phyloP scores from a whole-genome alignment of 2,888 invertebrate species.

The Dicyrtomina minuta region DNA sequence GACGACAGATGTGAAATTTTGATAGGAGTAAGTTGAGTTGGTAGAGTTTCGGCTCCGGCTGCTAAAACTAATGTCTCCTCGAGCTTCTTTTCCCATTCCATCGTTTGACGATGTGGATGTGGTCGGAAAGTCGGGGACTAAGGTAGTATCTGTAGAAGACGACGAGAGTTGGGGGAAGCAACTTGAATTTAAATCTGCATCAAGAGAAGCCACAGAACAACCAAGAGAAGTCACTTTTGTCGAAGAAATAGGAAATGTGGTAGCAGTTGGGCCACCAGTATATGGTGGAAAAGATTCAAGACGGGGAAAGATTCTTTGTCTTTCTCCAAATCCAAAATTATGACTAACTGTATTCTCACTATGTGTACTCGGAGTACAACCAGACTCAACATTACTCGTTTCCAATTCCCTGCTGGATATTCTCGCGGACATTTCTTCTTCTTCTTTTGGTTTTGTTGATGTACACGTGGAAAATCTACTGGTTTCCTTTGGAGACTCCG shows the following conservation, averaged over 20 bases:
- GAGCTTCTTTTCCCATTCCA: not conserved
- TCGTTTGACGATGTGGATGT: not conserved
- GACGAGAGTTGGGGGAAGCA: not conserved
- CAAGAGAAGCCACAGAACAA: constrained; percentile 4
- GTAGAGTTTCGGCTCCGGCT: not conserved
- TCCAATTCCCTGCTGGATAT: not conserved
- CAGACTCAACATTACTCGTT: constrained; percentile 8
- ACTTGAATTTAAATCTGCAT: constrained; percentile 12
- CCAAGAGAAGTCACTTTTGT: constrained; percentile 26
- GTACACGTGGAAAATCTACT: no score
- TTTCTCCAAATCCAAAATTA: not conserved
- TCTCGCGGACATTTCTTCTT: not conserved
- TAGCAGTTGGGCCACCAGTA: constrained; percentile 25
- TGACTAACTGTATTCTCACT: no score
- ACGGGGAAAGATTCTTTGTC: constrained; percentile 1
- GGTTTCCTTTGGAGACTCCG: no score
- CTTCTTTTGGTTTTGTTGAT: not conserved
- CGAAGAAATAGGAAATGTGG: not conserved
- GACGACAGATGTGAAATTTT: constrained; percentile 14
- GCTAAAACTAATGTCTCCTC: no score
- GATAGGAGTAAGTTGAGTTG: constrained; percentile 15
- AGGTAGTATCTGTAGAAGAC: not conserved
- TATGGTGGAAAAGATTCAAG: no score
- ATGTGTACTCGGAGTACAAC: no score
- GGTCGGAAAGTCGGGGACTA: not conserved